Percentiles rank a stretch among this genome's conserved stretches.
Evolutionary conservation across 2,797 vertebrate genomes (phyloP).

Genomic region (Mus minutoides): DNA sequence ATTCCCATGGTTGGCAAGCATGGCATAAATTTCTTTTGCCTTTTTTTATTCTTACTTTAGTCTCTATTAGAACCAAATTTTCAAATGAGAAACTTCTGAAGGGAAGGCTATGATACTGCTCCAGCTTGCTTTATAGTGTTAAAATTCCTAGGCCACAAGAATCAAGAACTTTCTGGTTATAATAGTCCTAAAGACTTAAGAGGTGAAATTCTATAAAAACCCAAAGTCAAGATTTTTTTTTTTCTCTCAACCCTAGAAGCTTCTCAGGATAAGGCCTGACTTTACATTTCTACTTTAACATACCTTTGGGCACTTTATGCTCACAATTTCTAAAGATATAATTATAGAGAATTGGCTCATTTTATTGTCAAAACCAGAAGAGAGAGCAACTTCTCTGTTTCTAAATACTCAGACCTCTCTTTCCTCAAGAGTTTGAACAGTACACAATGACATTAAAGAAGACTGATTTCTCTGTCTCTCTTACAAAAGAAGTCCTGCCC

Average conservation of each 20-base stretch:
- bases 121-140: background rate
- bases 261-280: constrained; percentile 11
- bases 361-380: constrained; percentile 47
- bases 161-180: constrained; percentile 17
- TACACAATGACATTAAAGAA: background rate
- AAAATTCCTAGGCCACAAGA: background rate
- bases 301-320: constrained; percentile 17
- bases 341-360: constrained; percentile 31
- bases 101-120: background rate
- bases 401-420: background rate
- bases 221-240: constrained; percentile 14
- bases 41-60: background rate
- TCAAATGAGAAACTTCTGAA: background rate
- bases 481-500: background rate
- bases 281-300: background rate
- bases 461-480: constrained; percentile 28
- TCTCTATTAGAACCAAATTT: background rate
- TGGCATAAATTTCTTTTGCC: background rate
- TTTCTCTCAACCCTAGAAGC: background rate
- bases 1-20: background rate
- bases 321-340: constrained; percentile 29
- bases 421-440: constrained; percentile 31
- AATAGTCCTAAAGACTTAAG: constrained; percentile 36
- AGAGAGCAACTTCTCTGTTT: background rate
- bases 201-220: constrained; percentile 38